Evolutionary conservation across 2,113 vertebrate genomes (phyloP).

Genomic region (Hydrochoerus hydrochaeris): DNA sequence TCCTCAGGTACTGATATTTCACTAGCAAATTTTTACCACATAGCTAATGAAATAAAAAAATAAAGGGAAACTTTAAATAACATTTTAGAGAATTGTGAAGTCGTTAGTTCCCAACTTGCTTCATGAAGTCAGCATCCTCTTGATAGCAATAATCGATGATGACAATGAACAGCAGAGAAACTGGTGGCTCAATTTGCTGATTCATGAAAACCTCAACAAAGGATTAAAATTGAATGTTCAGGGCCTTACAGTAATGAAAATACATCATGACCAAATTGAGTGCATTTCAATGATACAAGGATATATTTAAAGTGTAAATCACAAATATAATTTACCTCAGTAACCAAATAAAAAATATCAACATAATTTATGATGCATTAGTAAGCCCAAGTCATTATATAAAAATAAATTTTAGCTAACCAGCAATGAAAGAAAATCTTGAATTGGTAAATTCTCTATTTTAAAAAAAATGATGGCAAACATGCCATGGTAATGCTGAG

Average conservation of each 20-base stretch:
- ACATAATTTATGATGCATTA: background rate
- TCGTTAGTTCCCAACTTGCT: background rate
- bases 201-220: background rate
- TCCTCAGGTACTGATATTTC: slow-evolving; percentile 7
- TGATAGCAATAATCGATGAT: background rate
- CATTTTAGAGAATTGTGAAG: background rate
- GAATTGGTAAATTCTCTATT: background rate
- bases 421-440: slow-evolving; percentile 19
- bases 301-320: slow-evolving; percentile 6
- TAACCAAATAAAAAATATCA: slow-evolving; percentile 18
- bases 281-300: background rate
- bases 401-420: background rate
- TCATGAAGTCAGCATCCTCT: background rate
- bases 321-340: background rate
- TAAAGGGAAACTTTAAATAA: background rate
- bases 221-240: background rate
- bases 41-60: background rate
- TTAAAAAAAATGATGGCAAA: background rate
- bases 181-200: background rate
- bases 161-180: background rate
- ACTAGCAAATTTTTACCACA: background rate
- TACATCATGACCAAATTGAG: background rate
- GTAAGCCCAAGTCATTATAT: slow-evolving; percentile 6
- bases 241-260: slow-evolving; percentile 8
- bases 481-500: background rate